Evolutionary conservation across 2,797 vertebrate species (phyloP), one percentile per base, ranked within the genome.

Genomic region (Synaphobranchus kaupii): DNA sequence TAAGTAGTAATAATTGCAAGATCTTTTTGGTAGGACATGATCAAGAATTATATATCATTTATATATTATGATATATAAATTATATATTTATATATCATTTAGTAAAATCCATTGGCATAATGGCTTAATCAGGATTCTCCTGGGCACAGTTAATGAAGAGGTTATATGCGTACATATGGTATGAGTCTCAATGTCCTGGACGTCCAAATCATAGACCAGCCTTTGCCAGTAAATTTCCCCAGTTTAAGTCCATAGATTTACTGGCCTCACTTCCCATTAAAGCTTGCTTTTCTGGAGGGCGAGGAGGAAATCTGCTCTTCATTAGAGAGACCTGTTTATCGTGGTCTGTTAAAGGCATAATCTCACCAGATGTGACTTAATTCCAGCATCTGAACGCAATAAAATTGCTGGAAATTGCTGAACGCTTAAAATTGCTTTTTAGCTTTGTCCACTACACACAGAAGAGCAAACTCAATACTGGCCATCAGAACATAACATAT

Each of bases 331-430:
- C 93, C 90, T 91, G 92, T 95, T 93, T 91, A 91, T 90, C 88
- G 56, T 39, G 88, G 63, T 84, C 91, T 91, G 86, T 88, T 84
- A 90, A 87, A 86, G 84, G 81, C 83, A 78, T 83, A 48, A 4
- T 47, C 9, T 50, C 28, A 86, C 89, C 90, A 91, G 90, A 92
- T 93, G 90, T 90, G 90, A 54, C 84, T 90, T 91, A 87, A 94
- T 91, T 89, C 91, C 90, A 93, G 88, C 93, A 94, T 95, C 93
- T 96, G 95, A 94, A 93, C 91, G 90, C 92, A 91, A 91, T 68
- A 68, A 68, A 17, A 17, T 60, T 60, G 15, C 58, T 22, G 2
- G 58, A 60, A 68, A 68, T 68, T 68, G 94, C 90, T 94, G 94
- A 96, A 95, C 94, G 90, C 92, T 92, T 87, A 0, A 89, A 91